Evolutionary conservation across 2,797 vertebrate species (phyloP), one percentile per base, ranked within the genome.

Genomic region (Erpetoichthys calabaricus): DNA sequence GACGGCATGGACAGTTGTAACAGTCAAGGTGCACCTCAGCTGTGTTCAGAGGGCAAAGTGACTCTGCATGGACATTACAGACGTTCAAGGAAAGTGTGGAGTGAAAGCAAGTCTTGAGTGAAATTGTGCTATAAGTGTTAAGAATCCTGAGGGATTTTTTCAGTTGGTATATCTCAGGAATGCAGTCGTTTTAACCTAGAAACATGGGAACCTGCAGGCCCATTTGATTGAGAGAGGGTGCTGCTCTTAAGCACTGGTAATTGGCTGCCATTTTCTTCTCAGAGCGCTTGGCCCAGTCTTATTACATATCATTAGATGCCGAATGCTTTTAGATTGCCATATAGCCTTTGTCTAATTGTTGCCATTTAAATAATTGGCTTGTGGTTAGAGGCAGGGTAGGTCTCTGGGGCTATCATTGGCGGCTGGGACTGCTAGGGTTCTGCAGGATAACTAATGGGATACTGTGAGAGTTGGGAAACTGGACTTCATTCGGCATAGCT

Each of bases 331-430:
- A 75, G 80, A 84, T 79, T 75, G 72, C 75, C 77, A 74, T 70
- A 73, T 77, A 70, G 72, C 77, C 80, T 76, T 76, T 77, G 79
- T 78, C 76, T 85, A 85, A 84, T 83, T 85, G 80, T 82, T 67
- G 71, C 77, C 70, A 80, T 85, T 84, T 83, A 81, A 75, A 84
- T 81, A 25, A 25, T 25, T 25, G 25, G 25, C 25, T 25, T 25
- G 25, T 25, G 25, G 25, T 25, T 25, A 25, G 25, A 25, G 25
- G 2, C 25, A 25, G 25, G 25, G 25, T 25, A 25, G 25, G 25
- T 25, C 25, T 25, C 25, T 2, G 25, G 25, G 25, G 25, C 25
- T 25, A 25, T 25, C 25, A 25, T 25, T 25, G 25, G 25, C 2
- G 25, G 25, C 25, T 25, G 25, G 25, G 25, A 25, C 25, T 25